Evolutionary conservation across 2,797 vertebrate species (phyloP), one percentile per base, ranked within the genome.

Genomic region (Sciurus vulgaris): DNA sequence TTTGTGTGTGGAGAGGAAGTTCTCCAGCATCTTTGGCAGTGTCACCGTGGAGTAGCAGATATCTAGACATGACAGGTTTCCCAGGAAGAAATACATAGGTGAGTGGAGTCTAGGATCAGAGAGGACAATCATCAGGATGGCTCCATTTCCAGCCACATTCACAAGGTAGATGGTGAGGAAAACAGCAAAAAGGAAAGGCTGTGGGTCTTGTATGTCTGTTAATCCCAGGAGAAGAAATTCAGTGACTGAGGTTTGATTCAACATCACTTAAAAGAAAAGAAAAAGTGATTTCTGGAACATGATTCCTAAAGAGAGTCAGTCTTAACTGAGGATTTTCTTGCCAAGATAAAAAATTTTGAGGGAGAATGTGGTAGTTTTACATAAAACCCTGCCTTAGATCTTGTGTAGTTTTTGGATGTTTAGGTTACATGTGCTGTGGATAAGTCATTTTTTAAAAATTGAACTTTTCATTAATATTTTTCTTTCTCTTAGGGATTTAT

Each of bases 61-160:
- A 47, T 98, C 97, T 18, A 98, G 41, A 59, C 96, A 96, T 4
- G 97, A 94, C 20, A 98, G 81, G 6, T 98, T 97, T 59, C 96
- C 85, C 65, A 98, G 78, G 59, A 98, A 97, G 49, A 97, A 97
- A 41, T 98, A 97, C 97, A 98, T 98, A 35, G 97, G 97, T 1
- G 79, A 95, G 61, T 98, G 91, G 28, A 98, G 97, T 74, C 49
- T 72, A 15, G 89, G 3, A 41, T 98, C 96, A 20, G n/a, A 54
- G 28, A 92, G n/a, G 65, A 96, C 24, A 47, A 94, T 49, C 47
- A n/a, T 17, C 8, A 97, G 5, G 69, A 95, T 97, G 9, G 56
- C 69, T 20, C 91, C 87, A 90, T 98, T 97, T 6, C 93, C 97
- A 63, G 81, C 10, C 17, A 97, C 18, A 28, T 4, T 97, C 24